These are phyloP conservation scores for Actias luna DNA, from an alignment of 2,888 invertebrate species.

Conservation along the genomic window DNA sequence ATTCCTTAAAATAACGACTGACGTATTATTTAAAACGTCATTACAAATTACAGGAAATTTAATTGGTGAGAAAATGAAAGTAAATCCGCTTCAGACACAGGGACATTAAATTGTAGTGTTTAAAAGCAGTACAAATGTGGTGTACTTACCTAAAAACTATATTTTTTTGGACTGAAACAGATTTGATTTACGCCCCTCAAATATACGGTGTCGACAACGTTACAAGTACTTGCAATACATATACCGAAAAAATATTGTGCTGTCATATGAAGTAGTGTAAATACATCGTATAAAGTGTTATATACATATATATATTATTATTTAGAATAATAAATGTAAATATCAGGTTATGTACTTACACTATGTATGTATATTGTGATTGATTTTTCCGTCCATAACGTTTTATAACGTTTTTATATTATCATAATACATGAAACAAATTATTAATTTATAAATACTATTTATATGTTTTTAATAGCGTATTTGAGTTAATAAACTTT, in stretches of 20 bases:
- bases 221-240: not conserved
- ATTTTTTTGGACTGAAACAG: too few species aligned
- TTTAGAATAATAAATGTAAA: constrained; percentile 26
- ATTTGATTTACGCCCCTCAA: too few species aligned
- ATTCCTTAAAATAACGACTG: not conserved
- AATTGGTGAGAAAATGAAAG: not conserved
- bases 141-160: too few species aligned
- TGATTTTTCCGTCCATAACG: constrained; percentile 59
- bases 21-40: not conserved
- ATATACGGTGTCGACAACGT: not conserved
- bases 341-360: constrained; percentile 53
- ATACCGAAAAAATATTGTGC: not conserved
- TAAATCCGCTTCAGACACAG: not conserved
- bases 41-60: not conserved
- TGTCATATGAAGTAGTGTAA: not conserved
- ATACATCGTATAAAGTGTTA: too few species aligned
- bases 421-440: constrained; percentile 39
- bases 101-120: too few species aligned
- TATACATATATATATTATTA: not conserved
- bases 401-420: constrained; percentile 31
- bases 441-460: constrained; percentile 60
- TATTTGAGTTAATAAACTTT: constrained; percentile 49
- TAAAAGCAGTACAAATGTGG: too few species aligned
- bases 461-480: constrained; percentile 47
- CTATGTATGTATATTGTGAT: constrained; percentile 74